Evolutionary conservation across 2,797 vertebrate genomes (phyloP).

Genomic region (Argentina silus): DNA sequence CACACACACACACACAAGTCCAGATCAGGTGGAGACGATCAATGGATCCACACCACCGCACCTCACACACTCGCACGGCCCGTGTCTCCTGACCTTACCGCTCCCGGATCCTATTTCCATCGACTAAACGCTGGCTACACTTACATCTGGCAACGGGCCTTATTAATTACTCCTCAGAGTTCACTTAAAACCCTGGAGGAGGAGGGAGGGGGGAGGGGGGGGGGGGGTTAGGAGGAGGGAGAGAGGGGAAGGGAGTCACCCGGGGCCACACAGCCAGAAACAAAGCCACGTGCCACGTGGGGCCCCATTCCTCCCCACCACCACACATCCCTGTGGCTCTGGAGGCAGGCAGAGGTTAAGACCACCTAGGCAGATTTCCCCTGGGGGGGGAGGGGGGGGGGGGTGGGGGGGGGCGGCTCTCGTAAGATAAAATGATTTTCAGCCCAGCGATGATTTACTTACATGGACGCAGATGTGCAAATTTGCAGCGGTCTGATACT

Average conservation of each 20-base stretch:
- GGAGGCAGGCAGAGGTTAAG: conserved; percentile 64
- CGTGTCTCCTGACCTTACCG: conserved; percentile 60
- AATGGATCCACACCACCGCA: conserved; percentile 62
- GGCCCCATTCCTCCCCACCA: conserved; percentile 59
- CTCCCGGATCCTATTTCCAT: conserved; percentile 65
- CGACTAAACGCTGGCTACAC: conserved; percentile 60
- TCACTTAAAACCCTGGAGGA: conserved; percentile 57
- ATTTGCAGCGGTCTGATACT: conserved; percentile 45
- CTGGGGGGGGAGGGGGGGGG: conserved; percentile 62
- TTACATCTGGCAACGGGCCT: conserved; percentile 65
- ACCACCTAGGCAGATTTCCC: conserved; percentile 76
- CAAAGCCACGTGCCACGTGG: conserved; percentile 68
- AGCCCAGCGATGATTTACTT: conserved; percentile 37
- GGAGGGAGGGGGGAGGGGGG: background rate
- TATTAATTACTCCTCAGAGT: conserved; percentile 74
- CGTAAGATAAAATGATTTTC: conserved; percentile 74
- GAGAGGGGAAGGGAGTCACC: background rate
- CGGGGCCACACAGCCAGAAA: conserved; percentile 63
- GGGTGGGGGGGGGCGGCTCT: conserved; percentile 38
- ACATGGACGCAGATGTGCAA: conserved; percentile 39
- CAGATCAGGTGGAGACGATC: conserved; percentile 63
- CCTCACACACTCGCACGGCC: conserved; percentile 45
- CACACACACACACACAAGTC: conserved; percentile 9
- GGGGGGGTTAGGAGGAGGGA: background rate
- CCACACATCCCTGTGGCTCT: conserved; percentile 36